Base-by-base conservation (phyloP, 2,113 vertebrate species). In the Cardinalis cardinalis region DNA sequence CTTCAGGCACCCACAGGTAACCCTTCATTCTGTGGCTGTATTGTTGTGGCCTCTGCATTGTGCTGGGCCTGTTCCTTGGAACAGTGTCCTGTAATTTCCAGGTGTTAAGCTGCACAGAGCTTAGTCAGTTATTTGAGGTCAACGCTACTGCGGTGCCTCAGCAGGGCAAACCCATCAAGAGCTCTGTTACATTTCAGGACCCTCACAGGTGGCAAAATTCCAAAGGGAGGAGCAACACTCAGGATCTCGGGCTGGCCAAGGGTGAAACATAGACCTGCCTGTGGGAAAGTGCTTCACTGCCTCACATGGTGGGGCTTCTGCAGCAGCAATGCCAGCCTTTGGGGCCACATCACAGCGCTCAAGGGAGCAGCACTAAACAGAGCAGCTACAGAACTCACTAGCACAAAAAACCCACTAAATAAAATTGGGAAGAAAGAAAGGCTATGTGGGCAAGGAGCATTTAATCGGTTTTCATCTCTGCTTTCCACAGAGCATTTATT, bases 21-120 rank as follows among this genome's bases (percentile, higher is more conserved):
- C 17, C 7, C 17, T 77, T 74, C 2, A 0, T 74, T 60, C 74
- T 2, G 1, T 36, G 10, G 23, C 40, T 78, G 10, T 49, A 55
- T 9, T 1, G 0, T 1, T 49, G 65, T 24, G 44, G 31, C 46
- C 53, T 7, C 53, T 2, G 1, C 0, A 0, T 24, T 29, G 5
- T 25, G 48, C 25, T 41, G 7, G 32, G 18, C 38, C 19, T 25
- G 11, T 70, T 73, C 23, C 49, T 65, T 74, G 64, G n/a, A 76
- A 70, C 19, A 38, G n/a, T 11, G 24, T 38, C 23, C 32, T 31
- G 13, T 31, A 51, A 32, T 48, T 58, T 38, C 10, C 34, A 9
- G 31, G 5, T 60, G 18, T 25, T 43, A 10, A 68, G 5, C 61
- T 71, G 46, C 41, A 31, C 7, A 46, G 36, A 80, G 23, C 46